Base-by-base conservation (phyloP, 2,888 invertebrate genomes). In the Eueremaeus valkanovi region DNA sequence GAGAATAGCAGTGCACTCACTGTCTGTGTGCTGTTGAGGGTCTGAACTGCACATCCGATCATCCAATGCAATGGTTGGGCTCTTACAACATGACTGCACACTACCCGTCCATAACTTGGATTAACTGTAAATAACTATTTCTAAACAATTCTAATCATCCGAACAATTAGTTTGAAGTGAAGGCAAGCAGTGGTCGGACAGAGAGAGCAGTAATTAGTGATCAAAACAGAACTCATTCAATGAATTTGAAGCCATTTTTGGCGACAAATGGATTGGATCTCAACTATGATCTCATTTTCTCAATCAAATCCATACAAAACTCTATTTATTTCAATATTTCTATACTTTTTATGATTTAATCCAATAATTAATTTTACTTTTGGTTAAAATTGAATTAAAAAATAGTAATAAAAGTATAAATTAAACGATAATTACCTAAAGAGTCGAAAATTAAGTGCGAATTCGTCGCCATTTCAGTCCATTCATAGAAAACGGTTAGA, bases 381-480 rank as follows among this genome's bases (percentile, higher is more conserved):
- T 16, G n/a, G 16, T 5, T 13, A 3, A 49, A 49, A 16, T 24
- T 24, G 16, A 11, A 58, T 58, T 58, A 3, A n/a, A 58, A 58
- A 27, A n/a, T n/a, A 24, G 27, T 6, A 58, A 58, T 58, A 24
- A 58, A 58, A 8, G 16, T n/a, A 49, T 18, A 49, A 49, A 11
- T 13, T 13, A 49, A 49, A n/a, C 11, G 3, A 58, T 58, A 58
- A 27, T 58, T 58, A 58, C 58, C 58, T 27, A 58, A 58, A 27
- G 58, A 27, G 29, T 58, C 58, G 58, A 58, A 58, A 27, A 58
- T 58, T 24, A 58, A 58, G 2, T 58, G 58, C 58, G 58, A 49
- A 49, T 6, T 49, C 18, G 49, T 18, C 18, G 18, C 18, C 49
- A 49, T 49, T 49, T 36, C 6, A 5, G 36, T 36, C 36, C 36